Conservation (phyloP, 2,888 invertebrate species). For the Coremacera marginata region DNA sequence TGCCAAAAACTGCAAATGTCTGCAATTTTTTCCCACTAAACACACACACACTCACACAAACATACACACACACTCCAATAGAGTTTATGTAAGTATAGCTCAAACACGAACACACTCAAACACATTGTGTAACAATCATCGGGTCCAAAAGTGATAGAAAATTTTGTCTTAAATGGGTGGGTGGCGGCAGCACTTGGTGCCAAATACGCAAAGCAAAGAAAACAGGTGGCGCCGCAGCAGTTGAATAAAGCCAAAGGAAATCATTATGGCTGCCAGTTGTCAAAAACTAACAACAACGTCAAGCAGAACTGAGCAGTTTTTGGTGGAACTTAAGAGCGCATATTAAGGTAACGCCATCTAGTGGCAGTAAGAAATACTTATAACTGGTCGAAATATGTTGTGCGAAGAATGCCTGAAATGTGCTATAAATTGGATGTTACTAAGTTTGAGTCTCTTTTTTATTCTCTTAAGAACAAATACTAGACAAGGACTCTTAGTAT, state of each 20-base stretch:
- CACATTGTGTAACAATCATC: constrained; percentile 6
- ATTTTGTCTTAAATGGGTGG: background rate
- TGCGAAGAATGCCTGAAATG: background rate
- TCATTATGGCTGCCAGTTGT: constrained; percentile 17
- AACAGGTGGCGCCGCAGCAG: background rate
- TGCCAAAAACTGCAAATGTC: constrained; percentile 25
- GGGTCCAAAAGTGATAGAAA: background rate
- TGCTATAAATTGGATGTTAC: background rate
- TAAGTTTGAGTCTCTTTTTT: background rate
- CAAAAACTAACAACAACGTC: constrained; percentile 23
- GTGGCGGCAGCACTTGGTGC: background rate
- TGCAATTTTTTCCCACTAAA: constrained; percentile 2
- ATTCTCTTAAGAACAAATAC: too few species aligned
- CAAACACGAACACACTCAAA: background rate
- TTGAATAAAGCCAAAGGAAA: constrained; percentile 25
- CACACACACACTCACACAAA: background rate
- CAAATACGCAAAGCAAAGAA: background rate
- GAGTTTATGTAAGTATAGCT: background rate
- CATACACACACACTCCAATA: background rate
- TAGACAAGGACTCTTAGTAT: too few species aligned
- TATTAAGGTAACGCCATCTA: background rate
- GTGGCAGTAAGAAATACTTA: background rate
- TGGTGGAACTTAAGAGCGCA: background rate
- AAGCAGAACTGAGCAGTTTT: background rate
- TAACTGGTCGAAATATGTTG: background rate